A percentile compares a stretch with the other conserved stretches of the same genome.
phyloP scores from a whole-genome alignment of 2,113 vertebrate species.

The Atrichornis clamosus region DNA sequence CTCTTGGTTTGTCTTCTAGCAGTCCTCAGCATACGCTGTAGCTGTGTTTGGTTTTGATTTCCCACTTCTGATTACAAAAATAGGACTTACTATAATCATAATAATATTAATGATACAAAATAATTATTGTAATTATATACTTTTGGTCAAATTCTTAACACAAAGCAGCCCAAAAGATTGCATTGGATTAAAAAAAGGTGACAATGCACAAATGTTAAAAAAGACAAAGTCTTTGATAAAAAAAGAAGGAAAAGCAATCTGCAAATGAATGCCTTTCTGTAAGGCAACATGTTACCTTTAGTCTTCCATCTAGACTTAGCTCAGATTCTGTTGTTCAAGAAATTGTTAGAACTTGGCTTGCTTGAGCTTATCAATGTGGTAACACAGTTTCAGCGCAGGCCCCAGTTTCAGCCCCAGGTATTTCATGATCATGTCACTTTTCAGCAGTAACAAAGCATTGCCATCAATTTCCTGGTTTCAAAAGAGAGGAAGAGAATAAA shows the following conservation, averaged over 20 bases:
- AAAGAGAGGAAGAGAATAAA: slow-evolving; percentile 15
- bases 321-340: slow-evolving; percentile 2
- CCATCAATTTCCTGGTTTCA: slow-evolving; percentile 91
- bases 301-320: neutral
- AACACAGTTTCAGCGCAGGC: slow-evolving; percentile 92
- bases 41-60: slow-evolving; percentile 4
- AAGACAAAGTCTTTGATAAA: slow-evolving; percentile 53
- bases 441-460: slow-evolving; percentile 89
- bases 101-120: slow-evolving; percentile 57
- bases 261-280: slow-evolving; percentile 30
- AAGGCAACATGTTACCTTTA: slow-evolving; percentile 68
- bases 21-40: neutral
- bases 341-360: slow-evolving; percentile 84
- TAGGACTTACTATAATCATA: slow-evolving; percentile 43
- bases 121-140: slow-evolving; percentile 45
- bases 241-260: slow-evolving; percentile 36
- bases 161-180: neutral
- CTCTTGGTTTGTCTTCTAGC: neutral
- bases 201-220: slow-evolving; percentile 45
- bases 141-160: slow-evolving; percentile 66
- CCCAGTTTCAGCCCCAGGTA: slow-evolving; percentile 96
- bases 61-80: slow-evolving; percentile 54
- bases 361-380: slow-evolving; percentile 96
- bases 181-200: slow-evolving; percentile 46
- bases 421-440: slow-evolving; percentile 98